Evolutionary conservation across 2,888 invertebrate species (phyloP).

Genomic region (Isotomurus palustris): DNA sequence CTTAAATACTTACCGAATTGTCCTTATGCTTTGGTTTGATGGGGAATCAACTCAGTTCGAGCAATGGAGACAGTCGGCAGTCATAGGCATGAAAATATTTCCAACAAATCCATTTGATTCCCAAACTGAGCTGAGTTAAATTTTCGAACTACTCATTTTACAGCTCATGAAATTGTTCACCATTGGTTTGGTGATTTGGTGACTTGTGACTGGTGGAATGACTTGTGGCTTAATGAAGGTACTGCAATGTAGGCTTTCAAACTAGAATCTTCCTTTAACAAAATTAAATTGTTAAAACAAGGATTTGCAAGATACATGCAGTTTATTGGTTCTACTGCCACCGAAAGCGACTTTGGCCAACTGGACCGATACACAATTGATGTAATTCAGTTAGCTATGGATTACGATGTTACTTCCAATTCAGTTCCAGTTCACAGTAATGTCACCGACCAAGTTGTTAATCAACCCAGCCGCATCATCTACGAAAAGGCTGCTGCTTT

Average conservation of each 20-base stretch:
- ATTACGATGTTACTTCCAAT: conserved; percentile 20
- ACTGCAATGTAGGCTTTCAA: not conserved
- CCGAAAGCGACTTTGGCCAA: conserved; percentile 19
- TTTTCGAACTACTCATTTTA: too few species aligned
- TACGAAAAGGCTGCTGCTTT: conserved; percentile 51
- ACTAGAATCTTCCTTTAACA: not conserved
- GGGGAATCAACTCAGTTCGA: conserved; percentile 33
- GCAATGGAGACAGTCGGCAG: conserved; percentile 27
- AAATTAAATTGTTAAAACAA: not conserved
- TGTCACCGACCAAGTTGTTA: not conserved
- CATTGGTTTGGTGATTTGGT: conserved; percentile 20
- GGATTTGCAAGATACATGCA: conserved; percentile 33
- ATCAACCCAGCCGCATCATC: conserved; percentile 11
- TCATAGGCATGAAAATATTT: conserved; percentile 8
- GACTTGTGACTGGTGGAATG: conserved; percentile 18
- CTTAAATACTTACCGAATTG: conserved; percentile 24
- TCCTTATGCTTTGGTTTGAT: conserved; percentile 23
- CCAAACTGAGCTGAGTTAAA: too few species aligned
- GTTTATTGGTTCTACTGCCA: conserved; percentile 14
- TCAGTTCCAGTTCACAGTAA: conserved; percentile 8
- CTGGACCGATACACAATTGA: conserved; percentile 27
- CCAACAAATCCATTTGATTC: too few species aligned
- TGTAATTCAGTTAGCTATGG: conserved; percentile 31
- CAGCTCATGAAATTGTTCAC: conserved; percentile 1
- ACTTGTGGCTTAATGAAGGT: conserved; percentile 7